A percentile compares a stretch with the other conserved stretches of the same genome.
These are phyloP conservation scores for Bombus impatiens DNA, from an alignment of 1,140 invertebrate genomes.

Conservation along the genomic window DNA sequence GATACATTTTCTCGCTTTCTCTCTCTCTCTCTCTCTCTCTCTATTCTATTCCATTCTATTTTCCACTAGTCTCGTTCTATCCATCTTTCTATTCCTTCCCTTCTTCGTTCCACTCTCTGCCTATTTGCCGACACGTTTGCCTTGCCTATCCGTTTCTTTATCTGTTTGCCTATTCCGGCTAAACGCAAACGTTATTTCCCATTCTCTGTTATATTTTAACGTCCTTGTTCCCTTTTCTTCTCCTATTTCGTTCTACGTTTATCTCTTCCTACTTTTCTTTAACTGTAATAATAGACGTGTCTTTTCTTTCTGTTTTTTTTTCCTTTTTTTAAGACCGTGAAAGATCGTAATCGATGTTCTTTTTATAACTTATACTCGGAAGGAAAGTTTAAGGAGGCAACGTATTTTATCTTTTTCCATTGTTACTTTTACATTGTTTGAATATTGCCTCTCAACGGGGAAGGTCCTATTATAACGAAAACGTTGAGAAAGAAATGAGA, in stretches of 20 bases:
- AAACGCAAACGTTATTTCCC: not conserved
- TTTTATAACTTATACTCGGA: not conserved
- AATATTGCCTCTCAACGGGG: not conserved
- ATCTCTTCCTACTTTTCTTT: not conserved
- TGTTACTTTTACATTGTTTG: not conserved
- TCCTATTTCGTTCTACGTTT: no score
- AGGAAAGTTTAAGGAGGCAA: not conserved
- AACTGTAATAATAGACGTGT: no score
- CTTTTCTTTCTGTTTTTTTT: no score
- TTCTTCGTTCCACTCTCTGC: conserved; percentile 25
- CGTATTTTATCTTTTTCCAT: not conserved
- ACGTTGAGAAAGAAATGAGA: not conserved
- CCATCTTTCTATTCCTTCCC: conserved; percentile 56
- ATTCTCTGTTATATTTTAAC: not conserved
- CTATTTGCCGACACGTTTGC: conserved; percentile 18
- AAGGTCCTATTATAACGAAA: not conserved
- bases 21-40: conserved; percentile 50
- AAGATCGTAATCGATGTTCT: not conserved
- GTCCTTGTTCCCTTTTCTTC: not conserved
- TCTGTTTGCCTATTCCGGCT: not conserved
- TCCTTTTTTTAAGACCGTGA: not conserved
- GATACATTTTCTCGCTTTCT: conserved; percentile 73
- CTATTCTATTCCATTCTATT: conserved; percentile 54
- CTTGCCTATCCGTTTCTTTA: not conserved
- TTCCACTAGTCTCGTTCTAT: not conserved